Conservation (phyloP, 2,797 vertebrate genomes). For the Pseudochaenichthys georgianus region DNA sequence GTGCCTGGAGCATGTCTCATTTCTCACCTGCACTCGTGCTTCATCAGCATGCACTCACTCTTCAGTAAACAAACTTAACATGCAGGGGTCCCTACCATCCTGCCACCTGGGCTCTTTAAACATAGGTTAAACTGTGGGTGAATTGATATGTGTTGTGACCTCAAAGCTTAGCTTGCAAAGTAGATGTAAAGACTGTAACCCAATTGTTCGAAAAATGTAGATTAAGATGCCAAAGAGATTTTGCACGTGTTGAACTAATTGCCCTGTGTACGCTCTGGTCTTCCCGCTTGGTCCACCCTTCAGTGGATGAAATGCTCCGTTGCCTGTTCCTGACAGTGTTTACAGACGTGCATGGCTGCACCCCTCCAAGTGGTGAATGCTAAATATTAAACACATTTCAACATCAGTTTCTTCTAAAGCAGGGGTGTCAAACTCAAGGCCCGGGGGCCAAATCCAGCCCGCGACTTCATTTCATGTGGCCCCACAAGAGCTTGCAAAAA, state of each 20-base stretch:
- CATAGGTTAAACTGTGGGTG: no score
- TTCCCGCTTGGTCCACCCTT: neutral
- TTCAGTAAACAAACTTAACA: constrained; percentile 61
- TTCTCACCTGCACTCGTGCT: constrained; percentile 58
- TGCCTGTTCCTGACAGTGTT: constrained; percentile 16
- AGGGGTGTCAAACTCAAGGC: no score
- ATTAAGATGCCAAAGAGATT: neutral
- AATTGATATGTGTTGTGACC: constrained; percentile 1
- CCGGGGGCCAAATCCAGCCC: no score
- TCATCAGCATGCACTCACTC: constrained; percentile 63
- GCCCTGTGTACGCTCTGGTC: constrained; percentile 8
- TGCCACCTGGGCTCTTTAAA: constrained; percentile 45
- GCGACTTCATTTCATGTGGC: no score
- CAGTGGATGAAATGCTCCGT: constrained; percentile 8
- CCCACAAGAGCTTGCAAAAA: no score
- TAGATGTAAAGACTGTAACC: neutral
- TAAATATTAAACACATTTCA: constrained; percentile 13
- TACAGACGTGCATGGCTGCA: constrained; percentile 7
- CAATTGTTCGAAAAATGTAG: neutral
- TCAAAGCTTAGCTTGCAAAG: neutral
- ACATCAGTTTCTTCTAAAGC: neutral
- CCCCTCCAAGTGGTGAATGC: constrained; percentile 5
- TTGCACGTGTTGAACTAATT: constrained; percentile 29
- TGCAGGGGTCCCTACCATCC: constrained; percentile 47
- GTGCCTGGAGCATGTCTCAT: constrained; percentile 59